These are phyloP conservation scores for Lepilemur ruficaudatus DNA, from an alignment of 2,797 vertebrate genomes.

Conservation along the genomic window DNA sequence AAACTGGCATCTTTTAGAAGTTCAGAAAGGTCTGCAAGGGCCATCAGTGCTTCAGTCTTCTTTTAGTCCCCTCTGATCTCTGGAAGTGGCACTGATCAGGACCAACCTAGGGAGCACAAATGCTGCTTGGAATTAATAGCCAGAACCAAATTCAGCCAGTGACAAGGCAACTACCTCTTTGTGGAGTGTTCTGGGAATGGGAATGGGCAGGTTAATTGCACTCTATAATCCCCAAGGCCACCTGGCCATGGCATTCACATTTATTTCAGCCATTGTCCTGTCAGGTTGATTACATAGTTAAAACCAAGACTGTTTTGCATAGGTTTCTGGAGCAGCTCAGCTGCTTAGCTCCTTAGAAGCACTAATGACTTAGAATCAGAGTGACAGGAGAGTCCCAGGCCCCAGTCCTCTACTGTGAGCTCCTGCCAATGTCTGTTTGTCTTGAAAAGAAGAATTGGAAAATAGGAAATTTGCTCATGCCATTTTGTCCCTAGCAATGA, in stretches of 20 bases:
- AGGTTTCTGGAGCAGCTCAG: not conserved
- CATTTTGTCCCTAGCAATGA: not conserved
- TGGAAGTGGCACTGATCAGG: not conserved
- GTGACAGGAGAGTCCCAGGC: not conserved
- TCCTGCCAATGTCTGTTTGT: not conserved
- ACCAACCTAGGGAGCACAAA: not conserved
- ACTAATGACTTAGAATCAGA: slow-evolving; percentile 26
- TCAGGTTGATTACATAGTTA: slow-evolving; percentile 68
- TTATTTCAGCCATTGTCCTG: slow-evolving; percentile 4
- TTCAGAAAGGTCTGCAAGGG: not conserved
- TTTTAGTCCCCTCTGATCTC: not conserved
- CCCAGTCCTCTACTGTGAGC: not conserved
- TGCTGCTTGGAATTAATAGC: not conserved
- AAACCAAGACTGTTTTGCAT: slow-evolving; percentile 32
- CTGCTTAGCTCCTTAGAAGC: slow-evolving; percentile 5
- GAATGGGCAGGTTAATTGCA: slow-evolving; percentile 24
- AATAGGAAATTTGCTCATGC: not conserved
- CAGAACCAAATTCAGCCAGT: not conserved
- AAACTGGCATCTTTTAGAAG: not conserved
- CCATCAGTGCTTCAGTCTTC: not conserved
- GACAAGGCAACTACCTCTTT: not conserved
- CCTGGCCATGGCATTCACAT: not conserved
- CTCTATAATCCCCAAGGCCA: slow-evolving; percentile 21
- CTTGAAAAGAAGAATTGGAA: not conserved
- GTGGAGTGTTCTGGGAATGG: not conserved